phyloP scores from a whole-genome alignment of 2,113 vertebrate genomes.

The Peromyscus californicus region DNA sequence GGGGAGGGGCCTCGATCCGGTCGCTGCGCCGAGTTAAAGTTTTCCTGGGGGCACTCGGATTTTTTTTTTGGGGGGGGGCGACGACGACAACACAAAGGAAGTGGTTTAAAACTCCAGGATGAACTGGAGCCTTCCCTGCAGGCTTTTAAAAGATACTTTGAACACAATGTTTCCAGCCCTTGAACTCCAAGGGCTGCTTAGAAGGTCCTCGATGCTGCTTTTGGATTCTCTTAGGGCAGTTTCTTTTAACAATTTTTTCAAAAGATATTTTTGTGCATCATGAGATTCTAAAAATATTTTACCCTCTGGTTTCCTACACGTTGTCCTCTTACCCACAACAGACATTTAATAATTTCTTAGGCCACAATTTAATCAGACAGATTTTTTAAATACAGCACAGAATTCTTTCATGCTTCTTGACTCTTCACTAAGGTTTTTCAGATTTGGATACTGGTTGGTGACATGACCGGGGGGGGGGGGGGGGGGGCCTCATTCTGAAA shows the following conservation, averaged over 20 bases:
- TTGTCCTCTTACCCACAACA: background rate
- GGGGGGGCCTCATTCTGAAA: constrained; percentile 18
- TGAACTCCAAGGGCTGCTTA: constrained; percentile 53
- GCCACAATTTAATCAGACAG: constrained; percentile 46
- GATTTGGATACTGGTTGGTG: constrained; percentile 47
- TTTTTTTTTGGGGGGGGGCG: background rate
- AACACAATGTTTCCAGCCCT: constrained; percentile 64
- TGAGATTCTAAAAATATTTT: constrained; percentile 57
- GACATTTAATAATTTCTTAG: constrained; percentile 55
- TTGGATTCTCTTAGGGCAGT: constrained; percentile 5
- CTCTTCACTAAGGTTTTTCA: constrained; percentile 15
- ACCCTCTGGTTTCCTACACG: background rate
- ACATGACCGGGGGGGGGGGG: background rate
- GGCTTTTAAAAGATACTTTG: constrained; percentile 61
- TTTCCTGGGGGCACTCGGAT: constrained; percentile 72
- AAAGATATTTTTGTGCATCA: constrained; percentile 49
- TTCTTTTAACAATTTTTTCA: background rate
- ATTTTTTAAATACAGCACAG: background rate
- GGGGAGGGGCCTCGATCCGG: constrained; percentile 74
- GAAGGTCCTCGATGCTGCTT: background rate
- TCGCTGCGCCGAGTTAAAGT: constrained; percentile 68
- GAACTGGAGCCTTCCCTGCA: constrained; percentile 41
- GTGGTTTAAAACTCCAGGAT: constrained; percentile 69
- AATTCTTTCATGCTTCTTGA: background rate
- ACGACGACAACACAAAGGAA: constrained; percentile 67